Base-by-base conservation (phyloP, 2,888 invertebrate species). In the Pristionchus mayeri region DNA sequence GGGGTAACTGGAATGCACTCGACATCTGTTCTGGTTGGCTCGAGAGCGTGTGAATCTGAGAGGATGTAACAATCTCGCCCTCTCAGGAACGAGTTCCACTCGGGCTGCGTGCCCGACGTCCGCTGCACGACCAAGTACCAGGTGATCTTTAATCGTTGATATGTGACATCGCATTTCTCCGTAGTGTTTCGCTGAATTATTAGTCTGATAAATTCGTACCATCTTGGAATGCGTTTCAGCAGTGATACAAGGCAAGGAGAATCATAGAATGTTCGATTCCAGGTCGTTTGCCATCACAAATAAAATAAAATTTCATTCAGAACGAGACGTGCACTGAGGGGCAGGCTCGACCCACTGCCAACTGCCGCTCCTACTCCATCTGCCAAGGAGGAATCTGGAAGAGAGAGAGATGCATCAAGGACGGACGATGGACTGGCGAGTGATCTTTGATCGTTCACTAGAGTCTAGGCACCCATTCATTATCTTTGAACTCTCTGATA, bases 261-360 rank as follows among this genome's bases (percentile, higher is more conserved):
- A n/a, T n/a, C n/a, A n/a, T n/a, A n/a, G n/a, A n/a, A n/a, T n/a
- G n/a, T n/a, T n/a, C n/a, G n/a, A n/a, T n/a, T n/a, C n/a, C n/a
- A n/a, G n/a, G n/a, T n/a, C n/a, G n/a, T n/a, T n/a, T n/a, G n/a
- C n/a, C n/a, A n/a, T n/a, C n/a, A n/a, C n/a, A n/a, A n/a, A n/a
- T n/a, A n/a, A n/a, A n/a, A n/a, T n/a, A n/a, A n/a, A n/a, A 44
- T 44, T 7, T 37, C 30, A 18, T 13, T 13, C 71, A 71, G 71
- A 71, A 80, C 80, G 37, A 54, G 3, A 80, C 80, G 16, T 80
- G 80, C 57, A 80, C 34, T 37, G 37, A 11, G 24, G 80, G 80
- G n/a, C 6, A 54, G 34, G 34, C 57, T 13, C 40, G 80, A 3
- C 80, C 80, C 13, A 80, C 80, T 24, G 34, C 37, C 24, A 80